A percentile compares a stretch with the other conserved stretches of the same genome.
These are phyloP conservation scores for Caracal caracal DNA, from an alignment of 2,113 vertebrate species.

Conservation along the genomic window DNA sequence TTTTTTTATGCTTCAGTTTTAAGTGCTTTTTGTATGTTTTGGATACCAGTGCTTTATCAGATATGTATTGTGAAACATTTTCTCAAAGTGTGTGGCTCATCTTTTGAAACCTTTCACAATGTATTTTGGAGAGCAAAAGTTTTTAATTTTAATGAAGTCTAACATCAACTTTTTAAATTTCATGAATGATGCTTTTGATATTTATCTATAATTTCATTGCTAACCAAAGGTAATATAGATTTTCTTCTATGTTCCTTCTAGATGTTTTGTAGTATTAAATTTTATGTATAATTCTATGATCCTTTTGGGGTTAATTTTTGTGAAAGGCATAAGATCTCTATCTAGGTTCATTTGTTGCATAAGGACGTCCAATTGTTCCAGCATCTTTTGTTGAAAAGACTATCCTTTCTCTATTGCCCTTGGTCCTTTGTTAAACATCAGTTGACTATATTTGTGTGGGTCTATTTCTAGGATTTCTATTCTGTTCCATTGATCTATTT, in stretches of 20 bases:
- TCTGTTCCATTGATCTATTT: neutral
- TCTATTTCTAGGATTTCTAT: neutral
- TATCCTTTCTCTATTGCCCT: neutral
- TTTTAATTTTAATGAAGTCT: slow-evolving; percentile 27
- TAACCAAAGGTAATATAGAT: neutral
- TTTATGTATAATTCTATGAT: neutral
- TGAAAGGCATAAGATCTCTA: neutral
- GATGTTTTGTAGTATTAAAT: neutral
- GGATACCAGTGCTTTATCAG: neutral
- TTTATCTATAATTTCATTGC: neutral
- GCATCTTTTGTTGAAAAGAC: neutral
- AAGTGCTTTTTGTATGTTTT: neutral
- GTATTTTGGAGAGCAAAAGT: neutral
- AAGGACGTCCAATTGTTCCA: neutral
- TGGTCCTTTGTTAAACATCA: neutral
- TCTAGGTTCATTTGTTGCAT: neutral
- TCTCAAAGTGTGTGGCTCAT: neutral
- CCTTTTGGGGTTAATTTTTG: neutral
- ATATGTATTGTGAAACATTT: neutral
- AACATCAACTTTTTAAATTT: neutral
- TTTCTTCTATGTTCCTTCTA: neutral
- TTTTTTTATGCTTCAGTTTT: neutral
- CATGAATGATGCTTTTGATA: neutral
- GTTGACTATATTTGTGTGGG: neutral
- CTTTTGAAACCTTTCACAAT: neutral